Base-by-base conservation (phyloP, 2,797 vertebrate genomes). In the Pachyuromys duprasi region DNA sequence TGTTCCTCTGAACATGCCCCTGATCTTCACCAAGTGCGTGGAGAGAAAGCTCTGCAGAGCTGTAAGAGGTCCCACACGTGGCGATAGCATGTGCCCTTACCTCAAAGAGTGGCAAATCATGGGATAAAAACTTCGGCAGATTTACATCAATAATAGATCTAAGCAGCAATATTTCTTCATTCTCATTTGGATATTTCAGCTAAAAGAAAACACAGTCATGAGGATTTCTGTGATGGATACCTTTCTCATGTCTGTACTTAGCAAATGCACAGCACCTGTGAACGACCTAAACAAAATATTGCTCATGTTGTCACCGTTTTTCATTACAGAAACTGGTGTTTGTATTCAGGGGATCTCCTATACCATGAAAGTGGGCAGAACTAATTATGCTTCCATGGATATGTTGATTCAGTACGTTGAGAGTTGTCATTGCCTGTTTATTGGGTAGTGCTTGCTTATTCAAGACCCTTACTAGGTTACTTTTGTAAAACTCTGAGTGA, bases 91-190 rank as follows among this genome's bases (percentile, higher is more conserved):
- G 67, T 91, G 22, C 81, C 92, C 97, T 96, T 98, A 99, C 99
- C 99, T 99, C 99, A 98, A 99, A 99, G 79, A 99, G 99, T 89
- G 99, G 99, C 96, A 99, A 98, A 98, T 99, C 99, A 5, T 99
- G 99, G 65, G 99, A 98, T 96, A 99, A 98, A 98, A 99, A 99
- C 98, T 99, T 99, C 20, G 99, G 99, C 94, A 99, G 98, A 98
- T 99, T 99, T 80, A 99, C 99, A 97, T 99, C 99, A 95, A 99
- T 99, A 97, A 99, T 99, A 88, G 99, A 99, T 98, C 99, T 98
- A 93, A 99, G 98, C 62, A 99, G 98, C 97, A 99, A 98, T 97
- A 99, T 98, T 98, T 99, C 99, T 99, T 99, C 99, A 91, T 99
- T 99, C 98, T 99, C 99, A 2, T 97, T 98, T 74, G 99, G 99